A percentile compares a stretch with the other conserved stretches of the same genome.
Conservation (phyloP, 1,140 invertebrate species). For the Drosophila setifemur region DNA sequence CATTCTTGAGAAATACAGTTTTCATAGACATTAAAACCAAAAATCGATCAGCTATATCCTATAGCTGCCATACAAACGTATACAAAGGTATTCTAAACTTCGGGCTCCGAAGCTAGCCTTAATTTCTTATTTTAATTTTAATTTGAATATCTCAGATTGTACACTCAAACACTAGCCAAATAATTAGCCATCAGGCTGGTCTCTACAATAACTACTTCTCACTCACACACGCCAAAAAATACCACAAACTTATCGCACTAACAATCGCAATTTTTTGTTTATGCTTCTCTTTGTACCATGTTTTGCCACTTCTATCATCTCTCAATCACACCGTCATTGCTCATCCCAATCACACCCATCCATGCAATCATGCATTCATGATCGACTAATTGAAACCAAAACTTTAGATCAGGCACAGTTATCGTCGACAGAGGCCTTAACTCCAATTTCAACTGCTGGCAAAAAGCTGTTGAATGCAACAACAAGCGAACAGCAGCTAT, state of each 20-base stretch:
- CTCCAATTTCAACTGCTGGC: conserved; percentile 39
- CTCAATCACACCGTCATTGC: conserved; percentile 2
- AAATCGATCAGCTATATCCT: too few relatives aligned
- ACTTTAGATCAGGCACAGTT: conserved; percentile 69
- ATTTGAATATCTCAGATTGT: conserved; percentile 24
- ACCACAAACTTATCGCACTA: conserved; percentile 13
- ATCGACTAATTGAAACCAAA: conserved; percentile 52
- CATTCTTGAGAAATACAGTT: too few relatives aligned
- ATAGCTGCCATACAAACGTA: too few relatives aligned
- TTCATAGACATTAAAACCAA: too few relatives aligned
- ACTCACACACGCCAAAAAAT: conserved; percentile 13
- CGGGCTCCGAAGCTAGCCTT: background rate
- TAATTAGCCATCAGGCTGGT: conserved; percentile 11
- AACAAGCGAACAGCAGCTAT: conserved; percentile 73
- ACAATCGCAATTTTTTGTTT: conserved; percentile 16
- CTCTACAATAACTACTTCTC: conserved; percentile 2
- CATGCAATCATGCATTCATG: too few relatives aligned
- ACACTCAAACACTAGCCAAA: conserved; percentile 74
- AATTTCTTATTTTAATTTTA: background rate
- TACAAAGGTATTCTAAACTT: too few relatives aligned
- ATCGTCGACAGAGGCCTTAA: conserved; percentile 58
- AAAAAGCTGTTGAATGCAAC: conserved; percentile 72
- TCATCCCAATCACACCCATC: conserved; percentile 28
- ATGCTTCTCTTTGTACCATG: conserved; percentile 10
- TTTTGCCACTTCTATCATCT: conserved; percentile 10